Evolutionary conservation across 1,140 invertebrate species (phyloP).

Genomic region (Microplitis demolitor): DNA sequence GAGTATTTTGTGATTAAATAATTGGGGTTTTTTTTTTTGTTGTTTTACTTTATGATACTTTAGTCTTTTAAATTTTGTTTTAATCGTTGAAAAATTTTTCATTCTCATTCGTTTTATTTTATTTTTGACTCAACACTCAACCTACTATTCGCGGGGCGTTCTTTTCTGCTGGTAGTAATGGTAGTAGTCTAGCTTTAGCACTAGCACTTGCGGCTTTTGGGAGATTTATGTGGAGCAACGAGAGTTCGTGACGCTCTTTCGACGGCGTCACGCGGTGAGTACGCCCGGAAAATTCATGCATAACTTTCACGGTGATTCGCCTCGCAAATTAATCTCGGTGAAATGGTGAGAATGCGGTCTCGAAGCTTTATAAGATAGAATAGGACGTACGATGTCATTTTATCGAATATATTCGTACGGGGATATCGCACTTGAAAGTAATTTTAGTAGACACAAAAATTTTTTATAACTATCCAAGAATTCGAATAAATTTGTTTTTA

Average conservation of each 20-base stretch:
- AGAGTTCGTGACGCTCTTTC: constrained; percentile 18
- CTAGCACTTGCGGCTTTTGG: constrained; percentile 8
- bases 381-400: no score
- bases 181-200: neutral
- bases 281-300: constrained; percentile 39
- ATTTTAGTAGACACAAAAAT: no score
- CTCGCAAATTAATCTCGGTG: constrained; percentile 30
- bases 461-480: no score
- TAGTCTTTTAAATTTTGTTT: no score
- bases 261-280: constrained; percentile 22
- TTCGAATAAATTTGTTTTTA: no score
- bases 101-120: neutral
- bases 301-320: constrained; percentile 40
- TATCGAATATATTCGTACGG: no score
- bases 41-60: constrained; percentile 1
- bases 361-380: neutral
- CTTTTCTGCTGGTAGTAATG: no score
- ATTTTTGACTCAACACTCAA: no score
- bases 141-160: no score
- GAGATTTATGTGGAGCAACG: constrained; percentile 22
- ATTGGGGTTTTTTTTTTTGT: no score
- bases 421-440: no score
- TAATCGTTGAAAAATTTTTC: neutral
- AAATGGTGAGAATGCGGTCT: neutral
- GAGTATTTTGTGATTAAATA: no score